Conservation (phyloP, 1,140 invertebrate species). For the Rhizoglyphus robini region DNA sequence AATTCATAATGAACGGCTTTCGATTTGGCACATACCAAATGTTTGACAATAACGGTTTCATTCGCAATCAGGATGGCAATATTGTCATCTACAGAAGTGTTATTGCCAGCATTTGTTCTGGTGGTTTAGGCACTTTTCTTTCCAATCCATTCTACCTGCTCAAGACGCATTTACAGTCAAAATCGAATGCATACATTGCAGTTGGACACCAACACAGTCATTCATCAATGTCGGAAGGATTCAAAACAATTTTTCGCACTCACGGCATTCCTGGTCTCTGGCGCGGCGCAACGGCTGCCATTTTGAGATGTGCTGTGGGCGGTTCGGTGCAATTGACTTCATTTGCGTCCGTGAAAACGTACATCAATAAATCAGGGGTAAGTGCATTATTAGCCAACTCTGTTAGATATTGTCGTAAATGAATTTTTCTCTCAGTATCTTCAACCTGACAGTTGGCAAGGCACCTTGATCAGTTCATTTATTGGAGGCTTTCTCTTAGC, state of each 20-base stretch:
- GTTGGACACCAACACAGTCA: conserved; percentile 75
- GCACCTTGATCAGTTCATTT: conserved; percentile 57
- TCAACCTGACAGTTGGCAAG: conserved; percentile 41
- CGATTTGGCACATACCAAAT: conserved; percentile 48
- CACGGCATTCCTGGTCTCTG: conserved; percentile 58
- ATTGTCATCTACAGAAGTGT: conserved; percentile 51
- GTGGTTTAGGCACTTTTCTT: conserved; percentile 53
- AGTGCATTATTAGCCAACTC: not conserved
- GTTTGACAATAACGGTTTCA: conserved; percentile 53
- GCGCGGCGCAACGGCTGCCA: conserved; percentile 55
- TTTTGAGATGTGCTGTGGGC: conserved; percentile 63
- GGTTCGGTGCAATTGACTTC: conserved; percentile 70
- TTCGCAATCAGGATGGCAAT: conserved; percentile 49
- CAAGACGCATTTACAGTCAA: conserved; percentile 75
- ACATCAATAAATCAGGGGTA: conserved; percentile 2
- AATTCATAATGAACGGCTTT: conserved; percentile 52
- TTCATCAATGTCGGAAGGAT: conserved; percentile 48
- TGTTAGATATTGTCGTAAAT: conserved; percentile 27
- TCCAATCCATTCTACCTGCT: conserved; percentile 73
- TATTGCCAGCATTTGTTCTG: conserved; percentile 53
- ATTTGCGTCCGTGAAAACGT: conserved; percentile 40
- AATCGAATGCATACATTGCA: conserved; percentile 53
- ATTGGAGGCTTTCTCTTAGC: conserved; percentile 64
- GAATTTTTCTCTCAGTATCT: conserved; percentile 35
- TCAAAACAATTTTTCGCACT: conserved; percentile 49